Percentiles rank a stretch among this genome's conserved stretches.
Conservation (phyloP, 35 echinoderm and acorn worm genomes). For the Heliocidaris tuberculata region DNA sequence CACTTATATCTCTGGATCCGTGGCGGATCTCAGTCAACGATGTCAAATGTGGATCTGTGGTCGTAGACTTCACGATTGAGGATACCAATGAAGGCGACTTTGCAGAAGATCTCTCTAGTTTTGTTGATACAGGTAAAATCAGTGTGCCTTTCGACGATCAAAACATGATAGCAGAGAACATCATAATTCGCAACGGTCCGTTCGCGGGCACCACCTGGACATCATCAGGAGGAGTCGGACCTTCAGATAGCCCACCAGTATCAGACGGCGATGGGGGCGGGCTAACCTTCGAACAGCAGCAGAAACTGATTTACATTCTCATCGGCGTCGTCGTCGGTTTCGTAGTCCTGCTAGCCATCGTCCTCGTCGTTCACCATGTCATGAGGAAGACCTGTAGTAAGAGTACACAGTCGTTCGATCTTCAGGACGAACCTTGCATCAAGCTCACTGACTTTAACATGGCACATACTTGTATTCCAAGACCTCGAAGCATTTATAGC, state of each 20-base stretch:
- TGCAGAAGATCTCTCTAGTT: background rate
- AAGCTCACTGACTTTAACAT: conserved; percentile 94
- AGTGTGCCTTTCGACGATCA: conserved; percentile 18
- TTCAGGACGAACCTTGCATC: conserved; percentile 72
- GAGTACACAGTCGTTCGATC: conserved; percentile 61
- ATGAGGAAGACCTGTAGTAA: conserved; percentile 47
- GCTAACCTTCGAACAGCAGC: conserved; percentile 61
- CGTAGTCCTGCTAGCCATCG: conserved; percentile 56
- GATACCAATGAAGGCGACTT: conserved; percentile 6
- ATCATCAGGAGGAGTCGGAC: background rate
- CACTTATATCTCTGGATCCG: background rate
- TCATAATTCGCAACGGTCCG: conserved; percentile 30
- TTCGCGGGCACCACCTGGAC: background rate
- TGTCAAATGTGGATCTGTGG: conserved; percentile 60
- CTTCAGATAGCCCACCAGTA: background rate
- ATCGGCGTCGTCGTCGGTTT: conserved; percentile 69
- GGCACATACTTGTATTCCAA: conserved; percentile 90
- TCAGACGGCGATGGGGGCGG: background rate
- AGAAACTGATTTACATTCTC: conserved; percentile 77
- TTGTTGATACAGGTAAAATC: conserved; percentile 25
- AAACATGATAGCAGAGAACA: background rate
- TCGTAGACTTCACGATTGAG: conserved; percentile 52
- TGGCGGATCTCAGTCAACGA: conserved; percentile 30
- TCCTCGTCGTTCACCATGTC: conserved; percentile 65
- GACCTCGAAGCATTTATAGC: conserved; percentile 88